These are phyloP conservation scores for Cephus sareptanus DNA, from an alignment of 2,888 invertebrate genomes.

Conservation along the genomic window DNA sequence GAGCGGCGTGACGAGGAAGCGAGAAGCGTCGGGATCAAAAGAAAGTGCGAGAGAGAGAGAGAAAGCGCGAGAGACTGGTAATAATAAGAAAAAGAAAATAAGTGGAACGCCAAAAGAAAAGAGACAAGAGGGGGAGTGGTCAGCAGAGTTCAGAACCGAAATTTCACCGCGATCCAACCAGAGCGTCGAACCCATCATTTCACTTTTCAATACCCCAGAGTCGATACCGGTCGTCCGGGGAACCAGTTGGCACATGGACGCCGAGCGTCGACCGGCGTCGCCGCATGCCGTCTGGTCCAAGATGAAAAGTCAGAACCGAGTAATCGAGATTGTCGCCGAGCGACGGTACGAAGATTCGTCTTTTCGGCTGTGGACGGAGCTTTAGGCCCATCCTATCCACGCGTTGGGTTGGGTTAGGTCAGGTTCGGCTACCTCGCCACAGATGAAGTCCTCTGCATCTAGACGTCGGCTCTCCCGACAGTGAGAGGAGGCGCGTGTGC, in stretches of 20 bases:
- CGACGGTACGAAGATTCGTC: too few species aligned
- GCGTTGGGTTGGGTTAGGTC: neutral
- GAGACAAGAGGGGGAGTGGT: neutral
- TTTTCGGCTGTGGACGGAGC: too few species aligned
- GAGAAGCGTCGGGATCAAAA: conserved; percentile 22
- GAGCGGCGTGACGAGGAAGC: conserved; percentile 17
- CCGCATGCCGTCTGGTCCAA: neutral
- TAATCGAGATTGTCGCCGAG: too few species aligned
- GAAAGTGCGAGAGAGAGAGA: conserved; percentile 10
- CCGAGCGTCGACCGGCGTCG: neutral
- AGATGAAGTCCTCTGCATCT: neutral
- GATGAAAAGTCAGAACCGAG: too few species aligned
- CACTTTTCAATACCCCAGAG: neutral
- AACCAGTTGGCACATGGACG: neutral
- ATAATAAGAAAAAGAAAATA: neutral
- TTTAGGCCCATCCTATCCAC: neutral
- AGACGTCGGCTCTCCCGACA: conserved; percentile 39
- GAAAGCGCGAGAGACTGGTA: neutral
- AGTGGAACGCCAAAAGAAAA: neutral
- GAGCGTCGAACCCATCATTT: conserved; percentile 5
- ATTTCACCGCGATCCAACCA: neutral
- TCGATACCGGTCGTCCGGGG: neutral
- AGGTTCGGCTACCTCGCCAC: neutral
- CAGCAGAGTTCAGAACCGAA: neutral
- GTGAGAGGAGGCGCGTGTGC: conserved; percentile 47